Base-by-base conservation (phyloP, 2,797 vertebrate species). In the Pyrocephalus nanus region DNA sequence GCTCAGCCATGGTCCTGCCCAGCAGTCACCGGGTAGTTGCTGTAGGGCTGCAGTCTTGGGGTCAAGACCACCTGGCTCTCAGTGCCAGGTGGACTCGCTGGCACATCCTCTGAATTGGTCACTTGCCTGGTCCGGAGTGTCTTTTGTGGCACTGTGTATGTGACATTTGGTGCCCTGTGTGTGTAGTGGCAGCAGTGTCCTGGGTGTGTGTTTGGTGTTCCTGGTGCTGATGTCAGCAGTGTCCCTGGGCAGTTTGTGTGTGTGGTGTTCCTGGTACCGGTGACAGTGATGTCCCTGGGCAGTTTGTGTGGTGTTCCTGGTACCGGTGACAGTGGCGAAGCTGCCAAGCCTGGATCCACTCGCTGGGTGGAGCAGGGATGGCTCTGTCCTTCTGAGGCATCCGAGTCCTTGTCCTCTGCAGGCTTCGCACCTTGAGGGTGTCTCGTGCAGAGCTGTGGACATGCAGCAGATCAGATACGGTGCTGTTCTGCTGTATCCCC, bases 21-120 rank as follows among this genome's bases (percentile, higher is more conserved):
- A 3, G 38, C 10, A 0, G 6, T 34, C 29, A 58, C 51, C 0
- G 0, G 26, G 43, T 0, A 0, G n/a, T 71, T 67, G 55, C 36
- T 51, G 19, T 9, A 12, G 74, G 47, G 27, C 54, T 36, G 32
- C 1, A 11, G 43, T 32, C 53, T 54, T 4, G 5, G 45, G 58
- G 22, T 86, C 57, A 42, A 29, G 53, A 42, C 34, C 11, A 2
- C 67, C 30, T 53, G 77, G 30, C 40, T 62, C 36, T 48, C 0
- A 0, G 18, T 16, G 54, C 67, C 3, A 6, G 50, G 26, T 3
- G 4, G 40, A 71, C 18, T n/a, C 2, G 2, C 19, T 54, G 88
- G 25, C 11, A 8, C 4, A 2, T 77, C 38, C 43, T 57, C 34
- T 2, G 1, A 30, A 25, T 9, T 8, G 51, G n/a, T 60, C 45